phyloP scores from a whole-genome alignment of 2,888 invertebrate species.

The Tridacna crocea region DNA sequence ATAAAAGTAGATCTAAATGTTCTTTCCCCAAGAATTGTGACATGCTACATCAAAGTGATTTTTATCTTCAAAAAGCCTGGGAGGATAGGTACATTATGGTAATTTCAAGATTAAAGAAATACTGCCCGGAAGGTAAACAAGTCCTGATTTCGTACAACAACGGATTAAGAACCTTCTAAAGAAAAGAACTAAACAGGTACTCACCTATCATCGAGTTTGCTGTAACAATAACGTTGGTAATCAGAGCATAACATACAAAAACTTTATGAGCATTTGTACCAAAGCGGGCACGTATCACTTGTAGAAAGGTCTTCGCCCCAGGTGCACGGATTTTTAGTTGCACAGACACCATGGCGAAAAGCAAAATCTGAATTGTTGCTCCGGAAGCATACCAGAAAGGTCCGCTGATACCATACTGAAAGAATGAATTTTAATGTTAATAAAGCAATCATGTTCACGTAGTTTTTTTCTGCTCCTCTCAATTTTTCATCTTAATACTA shows the following conservation, averaged over 20 bases:
- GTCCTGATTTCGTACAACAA: too few relatives aligned
- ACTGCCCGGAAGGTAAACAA: too few relatives aligned
- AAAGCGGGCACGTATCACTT: constrained; percentile 82
- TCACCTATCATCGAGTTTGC: constrained; percentile 83
- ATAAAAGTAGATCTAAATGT: too few relatives aligned
- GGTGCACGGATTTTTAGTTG: constrained; percentile 84
- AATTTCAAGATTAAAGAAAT: too few relatives aligned
- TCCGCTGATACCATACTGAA: constrained; percentile 75
- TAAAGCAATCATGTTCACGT: too few relatives aligned
- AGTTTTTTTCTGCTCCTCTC: too few relatives aligned
- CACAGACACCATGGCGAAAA: constrained; percentile 81
- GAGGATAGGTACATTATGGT: too few relatives aligned
- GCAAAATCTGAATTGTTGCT: constrained; percentile 81
- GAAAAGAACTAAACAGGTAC: constrained; percentile 2
- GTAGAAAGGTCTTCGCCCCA: constrained; percentile 84
- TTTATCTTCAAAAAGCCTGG: too few relatives aligned
- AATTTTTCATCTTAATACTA: too few relatives aligned
- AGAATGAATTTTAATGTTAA: not conserved
- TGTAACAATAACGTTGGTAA: constrained; percentile 83
- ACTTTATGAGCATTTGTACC: constrained; percentile 81
- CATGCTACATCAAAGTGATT: too few relatives aligned
- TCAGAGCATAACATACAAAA: constrained; percentile 81
- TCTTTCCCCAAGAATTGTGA: too few relatives aligned
- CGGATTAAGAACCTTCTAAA: too few relatives aligned
- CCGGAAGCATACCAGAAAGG: constrained; percentile 84